These are phyloP conservation scores for Cettia cetti DNA, from an alignment of 2,113 vertebrate species.

Conservation along the genomic window DNA sequence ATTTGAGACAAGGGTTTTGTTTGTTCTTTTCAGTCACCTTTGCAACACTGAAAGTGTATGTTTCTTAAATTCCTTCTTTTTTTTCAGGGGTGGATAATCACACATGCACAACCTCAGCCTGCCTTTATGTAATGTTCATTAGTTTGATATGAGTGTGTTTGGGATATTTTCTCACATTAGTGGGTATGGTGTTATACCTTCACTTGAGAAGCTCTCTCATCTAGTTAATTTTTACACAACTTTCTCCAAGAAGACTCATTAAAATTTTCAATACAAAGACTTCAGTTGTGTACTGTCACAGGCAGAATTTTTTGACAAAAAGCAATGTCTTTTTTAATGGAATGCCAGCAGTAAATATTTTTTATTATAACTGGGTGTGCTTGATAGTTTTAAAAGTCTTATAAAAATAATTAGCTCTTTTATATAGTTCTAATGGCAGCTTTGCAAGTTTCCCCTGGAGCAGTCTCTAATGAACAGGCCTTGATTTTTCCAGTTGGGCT, in stretches of 20 bases:
- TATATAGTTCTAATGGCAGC: conserved; percentile 74
- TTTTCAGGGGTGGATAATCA: background rate
- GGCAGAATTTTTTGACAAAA: conserved; percentile 24
- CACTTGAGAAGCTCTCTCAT: background rate
- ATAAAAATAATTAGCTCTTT: conserved; percentile 78
- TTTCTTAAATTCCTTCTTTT: background rate
- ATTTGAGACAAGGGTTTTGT: background rate
- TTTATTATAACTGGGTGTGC: conserved; percentile 53
- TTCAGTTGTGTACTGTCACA: background rate
- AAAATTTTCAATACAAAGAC: background rate
- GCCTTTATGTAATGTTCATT: background rate
- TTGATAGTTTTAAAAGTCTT: conserved; percentile 68
- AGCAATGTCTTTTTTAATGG: conserved; percentile 41
- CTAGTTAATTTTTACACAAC: background rate
- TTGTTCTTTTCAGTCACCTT: background rate
- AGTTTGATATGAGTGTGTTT: background rate
- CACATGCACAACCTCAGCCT: background rate
- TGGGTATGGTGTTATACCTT: background rate
- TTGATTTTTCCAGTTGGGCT: conserved; percentile 75
- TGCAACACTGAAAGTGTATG: accelerated
- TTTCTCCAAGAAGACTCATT: background rate
- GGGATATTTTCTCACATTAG: background rate
- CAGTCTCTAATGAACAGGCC: conserved; percentile 77
- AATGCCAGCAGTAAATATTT: conserved; percentile 57
- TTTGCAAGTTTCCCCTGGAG: conserved; percentile 74